Evolutionary conservation across 2,797 vertebrate genomes (phyloP).

Genomic region (Natrix natrix): DNA sequence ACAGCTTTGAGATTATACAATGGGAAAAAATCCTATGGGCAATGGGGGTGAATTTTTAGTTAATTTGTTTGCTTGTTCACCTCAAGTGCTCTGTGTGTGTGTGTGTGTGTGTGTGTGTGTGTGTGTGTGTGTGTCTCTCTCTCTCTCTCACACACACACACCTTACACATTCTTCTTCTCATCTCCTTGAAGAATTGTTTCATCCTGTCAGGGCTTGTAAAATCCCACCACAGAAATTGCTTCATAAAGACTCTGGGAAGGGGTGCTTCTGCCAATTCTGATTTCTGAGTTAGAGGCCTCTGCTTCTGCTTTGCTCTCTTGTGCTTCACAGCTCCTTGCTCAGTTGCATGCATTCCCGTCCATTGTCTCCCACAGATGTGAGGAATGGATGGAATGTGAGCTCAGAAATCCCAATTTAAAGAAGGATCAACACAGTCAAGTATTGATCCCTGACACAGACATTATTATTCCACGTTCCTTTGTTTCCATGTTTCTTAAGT

Average conservation of each 20-base stretch:
- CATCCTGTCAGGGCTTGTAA: conserved; percentile 1
- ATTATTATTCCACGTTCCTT: neutral
- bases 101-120: too few relatives aligned
- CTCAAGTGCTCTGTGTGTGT: neutral
- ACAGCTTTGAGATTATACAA: neutral
- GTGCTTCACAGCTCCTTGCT: neutral
- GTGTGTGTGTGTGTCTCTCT: too few relatives aligned
- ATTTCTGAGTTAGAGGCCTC: neutral
- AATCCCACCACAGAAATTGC: neutral
- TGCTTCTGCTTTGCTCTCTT: neutral
- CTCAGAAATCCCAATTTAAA: neutral
- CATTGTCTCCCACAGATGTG: neutral
- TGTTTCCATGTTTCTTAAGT: neutral
- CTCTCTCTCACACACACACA: too few relatives aligned
- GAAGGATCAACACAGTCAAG: neutral
- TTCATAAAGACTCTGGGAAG: neutral
- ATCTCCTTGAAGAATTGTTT: neutral
- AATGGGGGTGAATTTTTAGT: neutral
- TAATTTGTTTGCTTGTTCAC: neutral
- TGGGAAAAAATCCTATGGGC: neutral
- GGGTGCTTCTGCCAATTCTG: neutral
- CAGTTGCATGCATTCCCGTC: neutral
- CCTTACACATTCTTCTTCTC: neutral
- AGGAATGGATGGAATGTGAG: conserved; percentile 27
- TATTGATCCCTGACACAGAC: neutral